Evolutionary conservation across 2,113 vertebrate genomes (phyloP).

Genomic region (Aleadryas rufinucha): DNA sequence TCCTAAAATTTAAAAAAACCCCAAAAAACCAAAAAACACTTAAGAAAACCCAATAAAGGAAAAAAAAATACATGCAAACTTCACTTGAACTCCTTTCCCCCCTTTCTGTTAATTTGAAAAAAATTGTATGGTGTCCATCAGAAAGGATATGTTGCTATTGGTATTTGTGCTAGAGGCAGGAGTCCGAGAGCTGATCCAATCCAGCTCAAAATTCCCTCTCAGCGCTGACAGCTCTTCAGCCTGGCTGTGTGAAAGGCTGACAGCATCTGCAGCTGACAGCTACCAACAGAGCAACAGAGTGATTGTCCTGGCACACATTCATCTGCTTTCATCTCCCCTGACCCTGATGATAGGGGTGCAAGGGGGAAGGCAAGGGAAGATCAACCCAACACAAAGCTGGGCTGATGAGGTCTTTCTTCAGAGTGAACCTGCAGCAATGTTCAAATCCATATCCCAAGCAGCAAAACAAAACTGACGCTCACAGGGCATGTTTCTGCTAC

Average conservation of each 20-base stretch:
- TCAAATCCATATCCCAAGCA: neutral
- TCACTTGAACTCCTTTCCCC: neutral
- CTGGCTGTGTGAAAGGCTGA: neutral
- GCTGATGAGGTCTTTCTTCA: neutral
- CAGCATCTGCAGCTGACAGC: neutral
- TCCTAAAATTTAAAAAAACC: neutral
- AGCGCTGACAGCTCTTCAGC: neutral
- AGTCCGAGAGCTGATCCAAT: neutral
- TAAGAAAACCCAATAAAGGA: neutral
- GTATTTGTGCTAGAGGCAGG: neutral
- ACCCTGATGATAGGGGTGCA: neutral
- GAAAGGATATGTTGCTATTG: neutral
- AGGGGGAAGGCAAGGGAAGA: neutral
- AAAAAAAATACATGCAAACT: neutral
- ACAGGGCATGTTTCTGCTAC: neutral
- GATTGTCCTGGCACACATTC: neutral
- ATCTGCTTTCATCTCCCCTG: neutral
- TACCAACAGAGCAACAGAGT: neutral
- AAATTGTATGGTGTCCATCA: neutral
- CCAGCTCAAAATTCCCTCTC: neutral
- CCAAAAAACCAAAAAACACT: neutral
- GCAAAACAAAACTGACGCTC: neutral
- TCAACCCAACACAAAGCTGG: neutral
- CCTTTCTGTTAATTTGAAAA: neutral
- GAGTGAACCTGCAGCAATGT: accelerated